Evolutionary conservation across 1,140 invertebrate genomes (phyloP).

Genomic region (Drosophila busckii): DNA sequence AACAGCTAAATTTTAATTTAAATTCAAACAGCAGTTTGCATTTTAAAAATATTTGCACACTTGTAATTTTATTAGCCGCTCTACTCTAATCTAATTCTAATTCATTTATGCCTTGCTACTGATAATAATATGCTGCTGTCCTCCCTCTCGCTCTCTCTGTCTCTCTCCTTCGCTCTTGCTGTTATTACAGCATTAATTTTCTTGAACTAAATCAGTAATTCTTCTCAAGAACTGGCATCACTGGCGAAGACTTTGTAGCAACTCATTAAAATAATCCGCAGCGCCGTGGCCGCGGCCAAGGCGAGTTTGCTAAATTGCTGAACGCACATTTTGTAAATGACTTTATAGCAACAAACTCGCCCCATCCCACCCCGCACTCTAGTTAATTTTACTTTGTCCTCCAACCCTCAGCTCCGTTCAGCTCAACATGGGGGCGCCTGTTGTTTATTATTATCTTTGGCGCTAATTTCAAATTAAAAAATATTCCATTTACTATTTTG

Average conservation of each 20-base stretch:
- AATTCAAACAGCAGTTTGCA: too few species aligned
- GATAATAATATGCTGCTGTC: too few species aligned
- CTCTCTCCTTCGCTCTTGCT: too few species aligned
- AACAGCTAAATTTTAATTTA: too few species aligned
- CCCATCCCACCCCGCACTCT: neutral
- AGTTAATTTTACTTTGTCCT: slow-evolving; percentile 7
- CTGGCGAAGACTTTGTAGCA: slow-evolving; percentile 42
- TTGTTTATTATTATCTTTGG: slow-evolving; percentile 70
- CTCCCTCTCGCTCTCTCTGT: too few species aligned
- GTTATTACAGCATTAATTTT: too few species aligned
- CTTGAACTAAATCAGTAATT: too few species aligned
- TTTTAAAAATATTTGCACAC: too few species aligned
- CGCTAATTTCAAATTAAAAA: slow-evolving; percentile 72
- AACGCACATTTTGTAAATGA: slow-evolving; percentile 67
- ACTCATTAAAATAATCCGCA: slow-evolving; percentile 55
- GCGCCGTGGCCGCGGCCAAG: neutral
- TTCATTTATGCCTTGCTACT: too few species aligned
- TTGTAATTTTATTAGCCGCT: too few species aligned
- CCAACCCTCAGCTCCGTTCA: slow-evolving; percentile 1
- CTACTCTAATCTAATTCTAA: too few species aligned
- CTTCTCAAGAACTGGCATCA: too few species aligned
- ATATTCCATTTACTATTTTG: slow-evolving; percentile 75
- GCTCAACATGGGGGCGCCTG: slow-evolving; percentile 37
- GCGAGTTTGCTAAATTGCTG: slow-evolving; percentile 41
- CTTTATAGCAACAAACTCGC: slow-evolving; percentile 26